Evolutionary conservation across 2,888 invertebrate genomes (phyloP), one percentile per base, ranked within the genome.

Genomic region (Agelastica alni): DNA sequence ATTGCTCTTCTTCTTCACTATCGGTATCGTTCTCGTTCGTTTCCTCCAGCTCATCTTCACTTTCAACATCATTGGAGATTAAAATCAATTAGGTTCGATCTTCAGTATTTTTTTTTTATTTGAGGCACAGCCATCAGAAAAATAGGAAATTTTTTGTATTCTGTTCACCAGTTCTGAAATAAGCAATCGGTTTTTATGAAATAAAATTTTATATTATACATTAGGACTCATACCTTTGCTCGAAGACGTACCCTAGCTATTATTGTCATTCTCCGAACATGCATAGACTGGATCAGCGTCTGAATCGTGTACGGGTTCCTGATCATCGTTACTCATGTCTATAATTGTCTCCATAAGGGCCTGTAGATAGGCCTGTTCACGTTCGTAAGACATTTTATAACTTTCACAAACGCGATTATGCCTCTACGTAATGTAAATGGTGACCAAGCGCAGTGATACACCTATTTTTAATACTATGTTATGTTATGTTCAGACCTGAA

Each of bases 351-450:
- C n/a, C n/a, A n/a, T n/a, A n/a, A n/a, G n/a, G n/a, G n/a, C n/a
- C 32, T 32, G 3, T 12, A 6, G 10, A 32, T 10, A 12, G 32
- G 32, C 32, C 12, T 32, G 5, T 32, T 32, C 32, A 32, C 32
- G 32, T 32, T 32, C 32, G 32, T 32, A 32, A 32, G n/a, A n/a
- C n/a, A 10, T 32, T n/a, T 32, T 10, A 10, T 10, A n/a, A 32
- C 32, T 6, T 32, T n/a, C 32, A 32, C n/a, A 32, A 32, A 4
- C 32, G 32, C 12, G 32, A 32, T 32, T 32, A n/a, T 32, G 32
- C 32, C 32, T 32, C 32, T 32, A 32, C 32, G 32, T 32, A 32
- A 12, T 32, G 32, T 32, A 32, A 32, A 32, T 32, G 32, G 32
- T 12, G n/a, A n/a, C n/a, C n/a, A n/a, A n/a, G n/a, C n/a, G n/a